Evolutionary conservation across 2,797 vertebrate species (phyloP).

Genomic region (Squalus acanthias): DNA sequence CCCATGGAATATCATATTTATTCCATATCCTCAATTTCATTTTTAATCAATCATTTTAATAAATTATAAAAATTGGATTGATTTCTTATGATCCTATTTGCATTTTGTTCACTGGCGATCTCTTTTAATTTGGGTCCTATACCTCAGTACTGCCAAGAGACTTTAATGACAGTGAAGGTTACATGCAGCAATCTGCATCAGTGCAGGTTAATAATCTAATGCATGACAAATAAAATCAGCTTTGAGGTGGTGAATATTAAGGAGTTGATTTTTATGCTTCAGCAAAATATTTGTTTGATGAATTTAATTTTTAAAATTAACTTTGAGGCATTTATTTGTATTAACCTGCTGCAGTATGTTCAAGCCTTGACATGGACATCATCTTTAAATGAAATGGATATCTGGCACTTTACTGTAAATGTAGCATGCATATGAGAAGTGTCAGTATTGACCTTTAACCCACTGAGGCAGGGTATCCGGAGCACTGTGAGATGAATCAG

Average conservation of each 20-base stretch:
- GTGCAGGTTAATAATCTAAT: neutral
- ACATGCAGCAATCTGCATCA: neutral
- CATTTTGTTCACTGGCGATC: neutral
- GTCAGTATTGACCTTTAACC: neutral
- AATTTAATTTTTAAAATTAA: neutral
- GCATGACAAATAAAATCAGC: slow-evolving; percentile 26
- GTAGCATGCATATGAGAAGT: neutral
- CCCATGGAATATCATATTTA: slow-evolving; percentile 17
- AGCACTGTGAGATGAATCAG: neutral
- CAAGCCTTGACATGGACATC: neutral
- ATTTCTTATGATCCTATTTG: neutral
- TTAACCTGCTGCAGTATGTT: neutral
- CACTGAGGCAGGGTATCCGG: too few species aligned
- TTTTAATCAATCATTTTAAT: slow-evolving; percentile 14
- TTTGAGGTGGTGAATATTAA: slow-evolving; percentile 24
- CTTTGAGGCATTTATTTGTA: neutral
- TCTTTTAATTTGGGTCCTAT: neutral
- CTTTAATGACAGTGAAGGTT: neutral
- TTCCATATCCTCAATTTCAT: neutral
- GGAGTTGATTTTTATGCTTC: neutral
- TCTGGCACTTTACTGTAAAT: slow-evolving; percentile 13
- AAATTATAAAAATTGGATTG: neutral
- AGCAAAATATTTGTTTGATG: neutral
- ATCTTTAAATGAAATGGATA: slow-evolving; percentile 12
- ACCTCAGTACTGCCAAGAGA: neutral